These are phyloP conservation scores for Anorthoa munda DNA, from an alignment of 2,888 invertebrate species.

Conservation along the genomic window DNA sequence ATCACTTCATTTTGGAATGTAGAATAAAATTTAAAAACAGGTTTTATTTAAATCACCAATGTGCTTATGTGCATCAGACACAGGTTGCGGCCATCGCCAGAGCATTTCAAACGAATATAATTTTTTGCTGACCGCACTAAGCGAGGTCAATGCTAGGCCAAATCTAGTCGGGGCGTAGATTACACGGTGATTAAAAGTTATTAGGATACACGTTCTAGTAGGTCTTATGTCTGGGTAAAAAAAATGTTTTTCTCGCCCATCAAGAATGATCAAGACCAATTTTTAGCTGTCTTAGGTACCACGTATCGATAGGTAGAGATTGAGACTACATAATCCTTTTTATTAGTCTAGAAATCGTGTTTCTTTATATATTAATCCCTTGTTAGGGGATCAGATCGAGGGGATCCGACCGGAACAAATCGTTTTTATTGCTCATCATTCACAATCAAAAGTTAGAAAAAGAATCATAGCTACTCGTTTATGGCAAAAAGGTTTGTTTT, in stretches of 20 bases:
- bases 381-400: too few relatives aligned
- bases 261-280: not conserved
- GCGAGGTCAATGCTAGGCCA: conserved; percentile 55
- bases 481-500: not conserved
- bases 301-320: not conserved
- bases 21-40: conserved; percentile 37
- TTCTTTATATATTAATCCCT: not conserved
- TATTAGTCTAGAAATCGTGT: not conserved
- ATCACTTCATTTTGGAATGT: conserved; percentile 21
- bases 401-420: too few relatives aligned
- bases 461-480: not conserved
- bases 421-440: not conserved
- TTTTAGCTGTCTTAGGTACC: not conserved
- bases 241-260: not conserved
- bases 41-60: conserved; percentile 44
- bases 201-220: conserved; percentile 11
- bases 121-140: conserved; percentile 24
- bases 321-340: not conserved
- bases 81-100: conserved; percentile 10
- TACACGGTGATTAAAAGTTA: conserved; percentile 21
- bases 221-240: not conserved
- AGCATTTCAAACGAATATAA: conserved; percentile 22
- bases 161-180: conserved; percentile 33
- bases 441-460: not conserved
- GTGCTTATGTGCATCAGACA: conserved; percentile 51